A percentile compares a stretch with the other conserved stretches of the same genome.
Conservation (phyloP, 2,113 vertebrate species). For the Barnardius zonarius region DNA sequence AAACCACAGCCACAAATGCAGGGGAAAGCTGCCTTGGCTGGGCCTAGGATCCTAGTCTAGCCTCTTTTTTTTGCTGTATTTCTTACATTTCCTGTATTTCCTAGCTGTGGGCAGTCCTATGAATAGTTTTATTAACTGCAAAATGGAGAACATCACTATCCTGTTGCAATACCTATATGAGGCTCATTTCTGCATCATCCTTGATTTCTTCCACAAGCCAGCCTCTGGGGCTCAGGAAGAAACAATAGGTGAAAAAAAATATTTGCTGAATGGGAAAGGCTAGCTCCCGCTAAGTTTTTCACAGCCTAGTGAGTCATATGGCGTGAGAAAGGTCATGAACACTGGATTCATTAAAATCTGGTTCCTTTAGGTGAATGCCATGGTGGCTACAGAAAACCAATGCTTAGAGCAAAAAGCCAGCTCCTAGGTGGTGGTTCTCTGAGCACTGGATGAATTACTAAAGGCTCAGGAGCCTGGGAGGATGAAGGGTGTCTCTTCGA, state of each 20-base stretch:
- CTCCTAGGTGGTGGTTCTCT: background rate
- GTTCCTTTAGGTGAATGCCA: background rate
- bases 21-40: background rate
- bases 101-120: background rate
- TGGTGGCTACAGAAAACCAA: background rate
- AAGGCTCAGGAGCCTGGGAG: background rate
- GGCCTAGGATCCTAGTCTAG: background rate
- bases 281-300: background rate
- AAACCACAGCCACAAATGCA: accelerated
- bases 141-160: background rate
- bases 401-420: background rate
- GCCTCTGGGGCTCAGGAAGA: background rate
- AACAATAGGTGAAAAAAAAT: background rate
- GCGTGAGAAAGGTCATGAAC: background rate
- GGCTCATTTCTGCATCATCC: background rate
- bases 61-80: background rate
- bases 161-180: accelerated
- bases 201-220: background rate
- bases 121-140: background rate
- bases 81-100: background rate
- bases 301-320: background rate
- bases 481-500: background rate
- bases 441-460: background rate
- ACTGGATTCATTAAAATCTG: background rate
- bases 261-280: background rate